Evolutionary conservation across 2,888 invertebrate genomes (phyloP).

Genomic region (Metalampra italica): DNA sequence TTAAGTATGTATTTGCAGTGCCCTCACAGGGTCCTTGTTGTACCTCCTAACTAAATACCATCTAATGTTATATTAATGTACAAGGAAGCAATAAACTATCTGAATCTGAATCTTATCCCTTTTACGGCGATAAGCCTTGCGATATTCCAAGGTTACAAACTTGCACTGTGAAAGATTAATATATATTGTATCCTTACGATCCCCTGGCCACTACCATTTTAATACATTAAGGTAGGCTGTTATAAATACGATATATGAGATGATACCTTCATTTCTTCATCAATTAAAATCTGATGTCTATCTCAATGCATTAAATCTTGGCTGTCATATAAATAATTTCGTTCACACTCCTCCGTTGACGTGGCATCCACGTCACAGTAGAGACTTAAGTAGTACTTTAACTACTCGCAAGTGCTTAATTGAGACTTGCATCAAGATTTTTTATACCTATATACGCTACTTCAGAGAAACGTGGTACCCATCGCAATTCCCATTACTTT

Average conservation of each 20-base stretch:
- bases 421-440: too few species aligned
- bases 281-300: conserved; percentile 1
- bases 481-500: too few species aligned
- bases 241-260: too few species aligned
- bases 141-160: neutral
- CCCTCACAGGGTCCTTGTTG: too few species aligned
- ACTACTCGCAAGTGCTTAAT: too few species aligned
- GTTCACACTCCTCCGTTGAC: conserved; percentile 2
- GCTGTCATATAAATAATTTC: conserved; percentile 2
- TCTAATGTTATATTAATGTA: too few species aligned
- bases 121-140: neutral
- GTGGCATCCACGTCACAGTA: neutral
- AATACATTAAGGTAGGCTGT: neutral
- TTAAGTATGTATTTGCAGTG: too few species aligned
- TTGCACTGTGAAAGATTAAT: neutral
- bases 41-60: too few species aligned
- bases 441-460: too few species aligned
- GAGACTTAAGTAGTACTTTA: too few species aligned
- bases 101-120: neutral
- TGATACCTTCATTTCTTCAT: conserved; percentile 1
- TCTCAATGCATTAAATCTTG: conserved; percentile 4
- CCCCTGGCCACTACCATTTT: neutral
- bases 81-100: too few species aligned
- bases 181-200: neutral
- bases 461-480: too few species aligned